Conservation (phyloP, 2,797 vertebrate genomes). For the Corythornis leucogaster region DNA sequence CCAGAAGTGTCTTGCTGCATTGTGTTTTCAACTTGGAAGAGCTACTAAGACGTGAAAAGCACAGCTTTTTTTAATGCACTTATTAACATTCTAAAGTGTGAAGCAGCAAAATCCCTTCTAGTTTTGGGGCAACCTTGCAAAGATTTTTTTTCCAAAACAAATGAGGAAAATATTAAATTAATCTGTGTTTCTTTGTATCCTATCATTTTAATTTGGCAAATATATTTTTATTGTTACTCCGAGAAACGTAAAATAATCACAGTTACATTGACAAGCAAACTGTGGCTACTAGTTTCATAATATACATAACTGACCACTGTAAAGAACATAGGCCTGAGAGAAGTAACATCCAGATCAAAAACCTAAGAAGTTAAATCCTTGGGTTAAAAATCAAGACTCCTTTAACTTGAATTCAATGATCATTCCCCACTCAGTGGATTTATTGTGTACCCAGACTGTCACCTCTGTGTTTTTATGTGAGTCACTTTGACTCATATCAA, state of each 20-base stretch:
- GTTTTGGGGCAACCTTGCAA: background rate
- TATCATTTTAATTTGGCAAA: background rate
- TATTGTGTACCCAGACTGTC: background rate
- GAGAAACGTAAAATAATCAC: background rate
- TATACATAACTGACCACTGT: background rate
- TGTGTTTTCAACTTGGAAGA: constrained; percentile 1
- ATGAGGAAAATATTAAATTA: background rate
- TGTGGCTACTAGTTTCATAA: background rate
- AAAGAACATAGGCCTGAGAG: background rate
- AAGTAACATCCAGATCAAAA: background rate
- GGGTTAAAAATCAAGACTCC: background rate
- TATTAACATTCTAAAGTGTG: background rate
- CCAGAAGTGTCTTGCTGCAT: background rate
- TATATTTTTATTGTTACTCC: background rate
- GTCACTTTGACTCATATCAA: background rate
- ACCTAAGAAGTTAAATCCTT: background rate
- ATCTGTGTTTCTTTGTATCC: background rate
- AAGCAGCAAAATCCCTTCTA: background rate
- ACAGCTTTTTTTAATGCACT: background rate
- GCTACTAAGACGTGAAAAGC: background rate
- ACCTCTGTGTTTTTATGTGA: background rate
- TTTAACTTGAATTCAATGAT: background rate
- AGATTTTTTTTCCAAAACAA: background rate
- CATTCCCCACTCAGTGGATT: background rate
- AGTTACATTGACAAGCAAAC: background rate